These are phyloP conservation scores for Athrips mouffetella DNA, from an alignment of 2,888 invertebrate genomes.

Conservation along the genomic window DNA sequence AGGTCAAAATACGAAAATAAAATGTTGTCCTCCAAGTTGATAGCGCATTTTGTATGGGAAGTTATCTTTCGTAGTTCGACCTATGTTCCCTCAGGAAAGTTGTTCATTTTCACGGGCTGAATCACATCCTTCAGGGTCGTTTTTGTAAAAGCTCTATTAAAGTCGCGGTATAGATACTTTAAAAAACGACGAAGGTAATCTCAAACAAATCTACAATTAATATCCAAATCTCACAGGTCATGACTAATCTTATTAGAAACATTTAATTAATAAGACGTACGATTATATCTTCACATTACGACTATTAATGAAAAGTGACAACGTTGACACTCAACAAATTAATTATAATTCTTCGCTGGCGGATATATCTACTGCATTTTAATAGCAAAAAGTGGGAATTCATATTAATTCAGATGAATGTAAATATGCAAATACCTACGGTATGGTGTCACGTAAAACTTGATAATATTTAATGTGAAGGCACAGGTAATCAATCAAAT, in stretches of 20 bases:
- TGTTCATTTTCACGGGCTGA: no score
- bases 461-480: constrained; percentile 3
- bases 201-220: no score
- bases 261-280: neutral
- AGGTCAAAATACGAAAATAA: no score
- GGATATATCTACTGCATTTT: neutral
- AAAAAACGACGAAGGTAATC: no score
- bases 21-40: no score
- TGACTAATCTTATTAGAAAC: neutral
- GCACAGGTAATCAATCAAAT: constrained; percentile 4
- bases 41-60: no score
- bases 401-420: neutral
- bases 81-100: no score
- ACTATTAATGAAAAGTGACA: constrained; percentile 6
- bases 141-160: no score
- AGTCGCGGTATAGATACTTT: no score
- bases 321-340: neutral
- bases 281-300: neutral
- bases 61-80: no score
- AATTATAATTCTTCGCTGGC: neutral
- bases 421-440: neutral
- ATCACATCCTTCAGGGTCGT: no score
- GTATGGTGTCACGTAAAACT: constrained; percentile 2
- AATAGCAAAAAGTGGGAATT: constrained; percentile 4
- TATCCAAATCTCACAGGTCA: neutral